These are phyloP conservation scores for Montipora efflorescens DNA, from an alignment of 64 coral and sea anemone genomes.

Conservation along the genomic window DNA sequence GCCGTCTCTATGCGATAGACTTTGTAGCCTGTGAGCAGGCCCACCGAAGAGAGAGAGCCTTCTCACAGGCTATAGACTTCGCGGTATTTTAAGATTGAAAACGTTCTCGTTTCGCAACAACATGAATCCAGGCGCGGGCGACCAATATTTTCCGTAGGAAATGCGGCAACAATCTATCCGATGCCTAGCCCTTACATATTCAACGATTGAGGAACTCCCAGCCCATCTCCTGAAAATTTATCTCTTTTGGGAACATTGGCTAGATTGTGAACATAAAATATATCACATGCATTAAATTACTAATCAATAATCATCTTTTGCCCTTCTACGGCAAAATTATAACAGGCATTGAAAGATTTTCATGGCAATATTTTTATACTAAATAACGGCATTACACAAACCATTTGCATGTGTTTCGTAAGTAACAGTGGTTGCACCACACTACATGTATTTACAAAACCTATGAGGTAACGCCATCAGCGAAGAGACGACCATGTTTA, in stretches of 20 bases:
- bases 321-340: conserved; percentile 32
- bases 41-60: no score
- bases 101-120: no score
- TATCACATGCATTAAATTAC: conserved; percentile 40
- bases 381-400: neutral
- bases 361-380: neutral
- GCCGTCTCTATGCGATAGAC: no score
- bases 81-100: no score
- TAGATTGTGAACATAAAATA: conserved; percentile 34
- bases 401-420: neutral
- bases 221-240: neutral
- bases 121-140: no score
- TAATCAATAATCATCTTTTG: conserved; percentile 28
- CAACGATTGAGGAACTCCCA: no score
- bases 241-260: conserved; percentile 24
- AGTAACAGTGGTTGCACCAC: neutral
- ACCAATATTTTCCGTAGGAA: no score
- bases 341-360: conserved; percentile 31
- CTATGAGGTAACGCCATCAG: neutral
- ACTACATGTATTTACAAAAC: neutral
- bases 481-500: neutral
- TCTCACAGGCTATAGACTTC: no score
- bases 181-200: no score
- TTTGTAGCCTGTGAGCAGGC: no score
- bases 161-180: no score